phyloP scores from a whole-genome alignment of 2,113 vertebrate species.

The Marmota flaviventris region DNA sequence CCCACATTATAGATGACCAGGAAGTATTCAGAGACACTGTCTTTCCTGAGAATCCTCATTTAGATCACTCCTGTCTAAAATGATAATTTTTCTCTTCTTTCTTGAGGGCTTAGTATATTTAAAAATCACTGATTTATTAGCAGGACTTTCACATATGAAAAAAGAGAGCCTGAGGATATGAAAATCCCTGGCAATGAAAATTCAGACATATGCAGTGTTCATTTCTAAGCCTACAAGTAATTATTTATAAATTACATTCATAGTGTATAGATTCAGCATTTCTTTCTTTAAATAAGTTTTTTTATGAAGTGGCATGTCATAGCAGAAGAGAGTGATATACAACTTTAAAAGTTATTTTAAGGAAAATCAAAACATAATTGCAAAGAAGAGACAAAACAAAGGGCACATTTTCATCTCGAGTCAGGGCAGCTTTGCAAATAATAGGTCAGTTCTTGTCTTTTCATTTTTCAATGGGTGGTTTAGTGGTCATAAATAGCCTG shows the following conservation, averaged over 20 bases:
- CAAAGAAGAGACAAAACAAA: neutral
- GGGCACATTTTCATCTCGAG: neutral
- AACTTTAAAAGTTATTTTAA: neutral
- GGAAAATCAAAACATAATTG: slow-evolving; percentile 23
- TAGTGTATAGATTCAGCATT: neutral
- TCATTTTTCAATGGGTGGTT: neutral
- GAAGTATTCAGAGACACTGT: neutral
- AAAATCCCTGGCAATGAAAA: neutral
- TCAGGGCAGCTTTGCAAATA: neutral
- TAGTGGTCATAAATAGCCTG: neutral
- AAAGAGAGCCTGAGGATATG: neutral
- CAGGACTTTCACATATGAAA: neutral
- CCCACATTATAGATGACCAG: neutral
- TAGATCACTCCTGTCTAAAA: neutral
- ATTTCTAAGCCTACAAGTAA: neutral
- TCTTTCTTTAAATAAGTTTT: slow-evolving; percentile 2
- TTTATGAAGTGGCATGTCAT: neutral
- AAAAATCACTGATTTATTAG: neutral
- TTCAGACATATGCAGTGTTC: neutral
- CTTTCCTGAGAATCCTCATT: neutral
- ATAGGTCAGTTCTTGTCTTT: neutral
- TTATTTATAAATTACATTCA: neutral
- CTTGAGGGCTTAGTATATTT: neutral
- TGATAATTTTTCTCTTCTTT: neutral
- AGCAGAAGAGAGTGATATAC: neutral